These are phyloP conservation scores for Acanthoscelides obtectus DNA, from an alignment of 2,888 invertebrate species.

Conservation along the genomic window DNA sequence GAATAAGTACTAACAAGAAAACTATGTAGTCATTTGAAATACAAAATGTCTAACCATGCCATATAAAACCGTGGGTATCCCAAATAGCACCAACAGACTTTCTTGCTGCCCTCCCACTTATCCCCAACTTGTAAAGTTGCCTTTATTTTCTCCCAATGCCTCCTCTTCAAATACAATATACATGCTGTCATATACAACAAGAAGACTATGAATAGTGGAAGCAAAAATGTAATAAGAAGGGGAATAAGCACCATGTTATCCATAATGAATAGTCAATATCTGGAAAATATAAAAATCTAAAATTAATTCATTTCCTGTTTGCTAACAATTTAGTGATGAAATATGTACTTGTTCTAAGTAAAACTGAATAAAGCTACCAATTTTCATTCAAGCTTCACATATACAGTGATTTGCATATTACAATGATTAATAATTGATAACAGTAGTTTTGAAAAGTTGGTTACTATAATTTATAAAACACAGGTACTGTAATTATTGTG, in stretches of 20 bases:
- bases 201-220: constrained; percentile 76
- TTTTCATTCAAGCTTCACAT: too few relatives aligned
- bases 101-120: constrained; percentile 84
- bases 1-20: too few relatives aligned
- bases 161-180: constrained; percentile 80
- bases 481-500: too few relatives aligned
- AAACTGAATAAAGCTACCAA: too few relatives aligned
- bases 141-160: constrained; percentile 66
- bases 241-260: constrained; percentile 83
- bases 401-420: too few relatives aligned
- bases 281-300: constrained; percentile 51
- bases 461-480: too few relatives aligned
- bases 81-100: constrained; percentile 84
- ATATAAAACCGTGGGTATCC: constrained; percentile 96
- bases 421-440: too few relatives aligned
- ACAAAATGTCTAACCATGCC: constrained; percentile 62
- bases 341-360: too few relatives aligned
- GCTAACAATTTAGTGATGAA: neutral
- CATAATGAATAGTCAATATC: constrained; percentile 80
- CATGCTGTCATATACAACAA: constrained; percentile 77
- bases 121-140: constrained; percentile 56
- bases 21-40: too few relatives aligned
- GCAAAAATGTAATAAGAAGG: constrained; percentile 76
- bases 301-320: neutral
- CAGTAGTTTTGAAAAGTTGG: too few relatives aligned